These are phyloP conservation scores for Dendroctonus valens DNA, from an alignment of 1,140 invertebrate species.

Conservation along the genomic window DNA sequence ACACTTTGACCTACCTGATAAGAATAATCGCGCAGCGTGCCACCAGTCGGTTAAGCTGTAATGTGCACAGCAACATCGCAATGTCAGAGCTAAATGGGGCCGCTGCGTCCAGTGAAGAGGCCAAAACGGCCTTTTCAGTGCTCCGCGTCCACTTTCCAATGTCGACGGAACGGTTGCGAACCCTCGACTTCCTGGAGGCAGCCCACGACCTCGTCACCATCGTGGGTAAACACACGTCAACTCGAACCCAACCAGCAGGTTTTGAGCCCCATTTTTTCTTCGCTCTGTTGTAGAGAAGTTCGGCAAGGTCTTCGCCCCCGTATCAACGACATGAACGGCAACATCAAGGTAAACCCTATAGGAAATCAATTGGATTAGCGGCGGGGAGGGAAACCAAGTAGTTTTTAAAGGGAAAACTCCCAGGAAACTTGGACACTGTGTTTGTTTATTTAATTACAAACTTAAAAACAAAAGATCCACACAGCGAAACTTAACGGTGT, in stretches of 20 bases:
- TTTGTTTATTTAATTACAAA: slow-evolving; percentile 7
- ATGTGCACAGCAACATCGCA: no score
- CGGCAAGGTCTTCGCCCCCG: slow-evolving; percentile 68
- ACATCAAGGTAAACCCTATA: slow-evolving; percentile 61
- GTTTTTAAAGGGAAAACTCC: slow-evolving; percentile 29
- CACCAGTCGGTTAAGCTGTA: no score
- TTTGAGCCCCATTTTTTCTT: not conserved
- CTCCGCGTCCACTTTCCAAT: slow-evolving; percentile 27
- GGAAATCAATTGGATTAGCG: no score
- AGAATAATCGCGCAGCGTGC: no score
- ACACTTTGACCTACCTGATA: no score
- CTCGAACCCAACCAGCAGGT: not conserved
- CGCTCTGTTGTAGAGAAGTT: slow-evolving; percentile 61
- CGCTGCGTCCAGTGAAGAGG: slow-evolving; percentile 19
- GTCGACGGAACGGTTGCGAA: slow-evolving; percentile 57
- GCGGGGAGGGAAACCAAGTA: no score
- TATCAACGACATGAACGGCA: slow-evolving; percentile 73
- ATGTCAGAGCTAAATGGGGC: slow-evolving; percentile 8
- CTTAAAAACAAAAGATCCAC: no score
- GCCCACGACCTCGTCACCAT: slow-evolving; percentile 59
- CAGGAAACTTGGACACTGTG: not conserved
- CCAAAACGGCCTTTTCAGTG: slow-evolving; percentile 28
- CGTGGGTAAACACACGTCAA: slow-evolving; percentile 55
- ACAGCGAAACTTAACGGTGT: no score
- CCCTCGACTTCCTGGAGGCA: slow-evolving; percentile 61